phyloP scores from a whole-genome alignment of 2,797 vertebrate species.

The Enteromius radiatus region DNA sequence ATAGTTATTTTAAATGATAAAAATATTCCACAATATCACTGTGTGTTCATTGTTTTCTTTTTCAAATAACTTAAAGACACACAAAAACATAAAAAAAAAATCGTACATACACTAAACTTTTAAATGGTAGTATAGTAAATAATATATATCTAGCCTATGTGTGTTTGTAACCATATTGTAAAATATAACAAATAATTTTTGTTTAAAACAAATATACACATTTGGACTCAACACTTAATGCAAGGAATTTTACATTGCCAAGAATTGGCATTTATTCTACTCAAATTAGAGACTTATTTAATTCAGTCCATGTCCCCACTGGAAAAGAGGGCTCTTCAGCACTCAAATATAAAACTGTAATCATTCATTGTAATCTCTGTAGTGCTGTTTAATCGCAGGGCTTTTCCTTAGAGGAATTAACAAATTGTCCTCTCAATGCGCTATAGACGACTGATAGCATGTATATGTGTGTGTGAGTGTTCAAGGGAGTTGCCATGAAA shows the following conservation, averaged over 20 bases:
- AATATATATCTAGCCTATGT: too few species aligned
- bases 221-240: background rate
- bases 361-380: slow-evolving; percentile 72
- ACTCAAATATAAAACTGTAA: slow-evolving; percentile 67
- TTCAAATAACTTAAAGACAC: background rate
- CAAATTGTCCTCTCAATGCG: slow-evolving; percentile 59
- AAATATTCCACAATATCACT: background rate
- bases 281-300: slow-evolving; percentile 18
- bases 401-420: slow-evolving; percentile 68
- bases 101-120: background rate
- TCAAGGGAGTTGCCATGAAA: slow-evolving; percentile 47
- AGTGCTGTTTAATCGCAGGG: slow-evolving; percentile 67
- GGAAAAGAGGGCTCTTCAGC: slow-evolving; percentile 23
- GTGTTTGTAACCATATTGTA: background rate
- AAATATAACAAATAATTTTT: background rate
- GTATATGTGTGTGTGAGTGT: slow-evolving; percentile 31
- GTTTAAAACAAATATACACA: background rate
- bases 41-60: background rate
- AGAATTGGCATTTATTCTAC: background rate
- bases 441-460: slow-evolving; percentile 26
- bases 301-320: background rate
- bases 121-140: background rate
- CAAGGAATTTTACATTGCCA: background rate
- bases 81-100: background rate
- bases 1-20: background rate